phyloP scores from a whole-genome alignment of 2,888 invertebrate genomes.

The Cremastobaeus sp. region DNA sequence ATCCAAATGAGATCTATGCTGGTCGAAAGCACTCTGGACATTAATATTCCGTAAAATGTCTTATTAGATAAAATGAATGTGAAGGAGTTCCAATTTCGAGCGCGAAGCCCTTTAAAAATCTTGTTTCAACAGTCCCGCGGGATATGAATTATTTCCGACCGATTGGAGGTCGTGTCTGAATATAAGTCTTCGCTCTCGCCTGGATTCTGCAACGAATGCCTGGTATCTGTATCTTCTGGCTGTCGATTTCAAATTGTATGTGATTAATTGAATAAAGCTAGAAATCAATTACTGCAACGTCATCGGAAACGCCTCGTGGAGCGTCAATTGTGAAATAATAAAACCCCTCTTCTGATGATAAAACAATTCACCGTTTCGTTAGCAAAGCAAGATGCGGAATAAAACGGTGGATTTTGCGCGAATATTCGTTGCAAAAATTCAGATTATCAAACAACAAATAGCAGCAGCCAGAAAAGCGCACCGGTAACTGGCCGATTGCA shows the following conservation, averaged over 20 bases:
- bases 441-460: neutral
- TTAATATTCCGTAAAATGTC: constrained; percentile 58
- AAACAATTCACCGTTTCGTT: neutral
- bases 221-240: constrained; percentile 2
- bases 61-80: constrained; percentile 60
- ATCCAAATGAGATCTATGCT: constrained; percentile 35
- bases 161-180: constrained; percentile 61
- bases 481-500: too few species aligned
- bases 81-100: constrained; percentile 49
- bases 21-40: constrained; percentile 22
- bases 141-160: constrained; percentile 70
- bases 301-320: constrained; percentile 7
- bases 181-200: constrained; percentile 51
- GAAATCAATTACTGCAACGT: constrained; percentile 1
- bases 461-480: too few species aligned
- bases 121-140: constrained; percentile 62
- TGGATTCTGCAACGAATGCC: constrained; percentile 10
- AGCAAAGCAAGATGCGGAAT: neutral
- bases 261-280: constrained; percentile 10
- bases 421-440: constrained; percentile 1
- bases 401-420: neutral
- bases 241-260: neutral
- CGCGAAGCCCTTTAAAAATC: constrained; percentile 60
- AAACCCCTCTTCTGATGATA: neutral
- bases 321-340: neutral